Evolutionary conservation across 2,797 vertebrate genomes (phyloP).

Genomic region (Serranus cabrilla): DNA sequence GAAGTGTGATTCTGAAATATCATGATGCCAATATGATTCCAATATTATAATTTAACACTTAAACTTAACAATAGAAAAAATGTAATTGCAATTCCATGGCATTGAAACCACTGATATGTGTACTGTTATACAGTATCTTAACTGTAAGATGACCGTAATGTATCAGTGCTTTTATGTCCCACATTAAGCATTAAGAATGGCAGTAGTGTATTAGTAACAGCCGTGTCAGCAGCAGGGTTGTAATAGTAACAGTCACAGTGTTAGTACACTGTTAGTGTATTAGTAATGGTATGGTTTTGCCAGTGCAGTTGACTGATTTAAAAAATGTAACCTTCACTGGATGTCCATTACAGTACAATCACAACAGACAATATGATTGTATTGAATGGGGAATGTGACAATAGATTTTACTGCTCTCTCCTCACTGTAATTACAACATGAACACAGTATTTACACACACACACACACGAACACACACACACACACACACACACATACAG

Average conservation of each 20-base stretch:
- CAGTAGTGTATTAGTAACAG: not conserved
- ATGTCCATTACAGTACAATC: constrained; percentile 7
- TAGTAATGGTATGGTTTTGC: not conserved
- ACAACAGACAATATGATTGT: constrained; percentile 12
- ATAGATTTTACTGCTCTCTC: constrained; percentile 10
- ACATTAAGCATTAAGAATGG: not conserved
- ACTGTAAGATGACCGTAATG: not conserved
- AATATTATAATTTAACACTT: not conserved
- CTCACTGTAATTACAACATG: constrained; percentile 19
- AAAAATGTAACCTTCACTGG: constrained; percentile 13
- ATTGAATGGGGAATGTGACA: constrained; percentile 20
- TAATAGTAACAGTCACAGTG: not conserved
- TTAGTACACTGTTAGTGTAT: too few relatives aligned
- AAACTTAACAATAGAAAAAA: too few relatives aligned
- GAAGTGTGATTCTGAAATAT: not conserved
- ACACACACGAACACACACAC: not conserved
- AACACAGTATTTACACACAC: constrained; percentile 4
- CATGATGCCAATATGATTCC: not conserved
- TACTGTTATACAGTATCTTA: not conserved
- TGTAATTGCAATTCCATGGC: too few relatives aligned
- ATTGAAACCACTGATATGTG: not conserved
- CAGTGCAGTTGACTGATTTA: constrained; percentile 9
- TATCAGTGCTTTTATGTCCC: not conserved
- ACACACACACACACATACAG: too few relatives aligned
- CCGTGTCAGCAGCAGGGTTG: not conserved